phyloP scores from a whole-genome alignment of 1,140 invertebrate species.

The Meloidogyne chitwoodi region DNA sequence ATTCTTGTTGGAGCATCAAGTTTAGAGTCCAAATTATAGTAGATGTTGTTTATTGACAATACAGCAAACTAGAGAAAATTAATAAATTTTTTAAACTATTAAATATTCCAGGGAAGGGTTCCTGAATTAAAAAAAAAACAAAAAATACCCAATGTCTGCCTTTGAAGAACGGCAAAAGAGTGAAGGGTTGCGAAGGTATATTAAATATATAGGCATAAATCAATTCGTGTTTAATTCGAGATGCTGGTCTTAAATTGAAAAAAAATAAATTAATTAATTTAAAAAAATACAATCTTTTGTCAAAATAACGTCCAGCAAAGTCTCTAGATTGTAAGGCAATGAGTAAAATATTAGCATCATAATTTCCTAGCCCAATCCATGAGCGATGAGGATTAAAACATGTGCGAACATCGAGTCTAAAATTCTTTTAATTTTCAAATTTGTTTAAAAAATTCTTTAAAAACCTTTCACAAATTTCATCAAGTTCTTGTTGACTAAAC shows the following conservation, averaged over 20 bases:
- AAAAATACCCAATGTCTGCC: conserved; percentile 46
- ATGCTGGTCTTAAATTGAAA: conserved; percentile 27
- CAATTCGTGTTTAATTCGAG: conserved; percentile 24
- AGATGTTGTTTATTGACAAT: conserved; percentile 20
- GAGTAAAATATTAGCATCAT: conserved; percentile 44
- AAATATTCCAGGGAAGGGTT: background rate
- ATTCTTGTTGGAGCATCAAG: conserved; percentile 29
- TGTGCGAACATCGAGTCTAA: conserved; percentile 33
- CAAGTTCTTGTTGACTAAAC: conserved; percentile 42
- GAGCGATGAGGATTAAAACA: conserved; percentile 50
- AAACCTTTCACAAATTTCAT: conserved; percentile 45
- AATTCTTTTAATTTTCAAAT: background rate
- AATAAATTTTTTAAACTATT: conserved; percentile 7
- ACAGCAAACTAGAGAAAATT: conserved; percentile 42
- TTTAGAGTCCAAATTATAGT: conserved; percentile 47
- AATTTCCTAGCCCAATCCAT: conserved; percentile 46
- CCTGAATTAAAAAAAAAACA: background rate
- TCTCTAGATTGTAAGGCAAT: conserved; percentile 22
- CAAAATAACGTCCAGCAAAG: conserved; percentile 34
- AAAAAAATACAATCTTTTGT: conserved; percentile 37
- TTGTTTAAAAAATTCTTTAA: background rate
- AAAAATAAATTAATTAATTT: conserved; percentile 1
- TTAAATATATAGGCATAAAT: conserved; percentile 42
- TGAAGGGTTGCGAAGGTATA: conserved; percentile 33
- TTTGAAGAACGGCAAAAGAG: conserved; percentile 33